Evolutionary conservation across 2,797 vertebrate species (phyloP), one percentile per base, ranked within the genome.

Genomic region (Falco biarmicus): DNA sequence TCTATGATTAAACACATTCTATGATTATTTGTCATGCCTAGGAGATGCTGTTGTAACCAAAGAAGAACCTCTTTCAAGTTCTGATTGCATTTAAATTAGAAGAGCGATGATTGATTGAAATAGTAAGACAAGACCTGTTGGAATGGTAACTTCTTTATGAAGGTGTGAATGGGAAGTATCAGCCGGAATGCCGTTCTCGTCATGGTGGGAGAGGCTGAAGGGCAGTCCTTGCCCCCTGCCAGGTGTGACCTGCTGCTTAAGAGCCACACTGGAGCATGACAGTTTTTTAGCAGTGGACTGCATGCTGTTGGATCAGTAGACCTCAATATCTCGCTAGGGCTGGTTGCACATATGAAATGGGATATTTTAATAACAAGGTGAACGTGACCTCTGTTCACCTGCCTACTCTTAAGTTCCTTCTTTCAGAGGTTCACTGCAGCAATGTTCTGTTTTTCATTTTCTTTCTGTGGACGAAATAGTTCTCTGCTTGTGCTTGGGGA

Each of bases 261-360:
- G 20, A 37, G 34, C 3, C 22, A 2, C 16, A 1, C 14, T 17
- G 32, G 41, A 6, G 15, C 4, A 11, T 20, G 19, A 10, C 28
- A 31, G 26, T 6, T 32, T 29, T 8, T 13, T 34, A 39, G 81
- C 37, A 31, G 47, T 15, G 25, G 25, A 5, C 11, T 45, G 13
- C 26, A 18, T 7, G 1, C 7, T n/a, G 5, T 16, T 22, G 22
- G 24, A 9, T 37, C 47, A n/a, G 47, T 16, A 66, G 29, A 43
- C 6, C 32, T 54, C 45, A 6, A 1, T 16, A 2, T 20, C 29
- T 39, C 0, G 0, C 3, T 28, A 73, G 26, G 60, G 31, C 61
- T 88, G 64, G 18, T 20, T 70, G 15, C 19, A 45, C 53, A 4
- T 60, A 9, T 56, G 64, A 21, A 78, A n/a, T 45, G 11, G n/a